These are phyloP conservation scores for Blastomussa wellsi DNA, from an alignment of 92 coral and sea anemone genomes.

Conservation along the genomic window DNA sequence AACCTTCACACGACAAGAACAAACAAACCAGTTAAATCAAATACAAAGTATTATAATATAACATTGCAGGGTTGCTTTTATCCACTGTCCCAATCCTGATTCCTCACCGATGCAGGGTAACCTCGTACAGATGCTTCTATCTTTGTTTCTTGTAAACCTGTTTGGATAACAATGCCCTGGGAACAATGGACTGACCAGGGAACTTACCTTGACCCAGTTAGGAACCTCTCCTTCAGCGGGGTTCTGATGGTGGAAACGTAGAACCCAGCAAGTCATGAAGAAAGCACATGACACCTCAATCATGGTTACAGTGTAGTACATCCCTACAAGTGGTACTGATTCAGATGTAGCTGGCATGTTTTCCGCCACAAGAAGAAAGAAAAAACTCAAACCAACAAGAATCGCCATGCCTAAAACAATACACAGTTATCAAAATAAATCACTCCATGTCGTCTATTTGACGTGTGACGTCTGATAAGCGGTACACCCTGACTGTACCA, in stretches of 20 bases:
- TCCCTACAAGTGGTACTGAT: slow-evolving; percentile 82
- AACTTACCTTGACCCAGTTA: slow-evolving; percentile 78
- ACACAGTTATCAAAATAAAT: background rate
- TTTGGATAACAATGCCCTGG: background rate
- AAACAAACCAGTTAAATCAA: background rate
- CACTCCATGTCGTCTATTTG: background rate
- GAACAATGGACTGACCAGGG: background rate
- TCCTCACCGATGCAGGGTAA: no score
- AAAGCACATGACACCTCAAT: slow-evolving; percentile 80
- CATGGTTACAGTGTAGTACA: slow-evolving; percentile 89
- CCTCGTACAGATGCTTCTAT: no score
- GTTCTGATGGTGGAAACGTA: slow-evolving; percentile 82
- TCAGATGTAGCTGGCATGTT: slow-evolving; percentile 96
- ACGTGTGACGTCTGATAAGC: background rate
- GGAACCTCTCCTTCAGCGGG: slow-evolving; percentile 86
- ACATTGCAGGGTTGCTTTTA: no score
- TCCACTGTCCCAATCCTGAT: no score
- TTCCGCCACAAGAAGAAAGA: slow-evolving; percentile 92
- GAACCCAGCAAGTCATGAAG: slow-evolving; percentile 89
- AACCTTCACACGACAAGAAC: slow-evolving; percentile 33
- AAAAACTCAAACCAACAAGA: slow-evolving; percentile 85
- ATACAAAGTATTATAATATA: background rate
- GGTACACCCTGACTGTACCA: background rate
- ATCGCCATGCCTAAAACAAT: slow-evolving; percentile 78
- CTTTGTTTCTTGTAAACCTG: no score